Evolutionary conservation across 2,888 invertebrate genomes (phyloP).

Genomic region (Masnerella sp.): DNA sequence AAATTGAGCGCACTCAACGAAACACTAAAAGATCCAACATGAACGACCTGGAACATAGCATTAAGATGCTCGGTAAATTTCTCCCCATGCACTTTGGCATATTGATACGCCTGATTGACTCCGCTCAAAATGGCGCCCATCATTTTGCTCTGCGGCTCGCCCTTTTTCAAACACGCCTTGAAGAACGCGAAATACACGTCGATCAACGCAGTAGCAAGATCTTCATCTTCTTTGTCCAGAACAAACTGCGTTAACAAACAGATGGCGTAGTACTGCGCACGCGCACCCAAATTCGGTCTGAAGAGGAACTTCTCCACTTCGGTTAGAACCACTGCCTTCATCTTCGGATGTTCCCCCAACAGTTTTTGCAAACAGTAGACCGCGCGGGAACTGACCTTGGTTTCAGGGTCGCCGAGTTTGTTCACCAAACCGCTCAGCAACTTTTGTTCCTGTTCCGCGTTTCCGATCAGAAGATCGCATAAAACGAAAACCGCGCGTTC

Average conservation of each 20-base stretch:
- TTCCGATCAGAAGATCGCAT: slow-evolving; percentile 86
- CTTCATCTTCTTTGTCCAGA: slow-evolving; percentile 84
- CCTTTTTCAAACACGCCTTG: slow-evolving; percentile 92
- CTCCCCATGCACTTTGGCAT: slow-evolving; percentile 83
- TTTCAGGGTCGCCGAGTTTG: slow-evolving; percentile 95
- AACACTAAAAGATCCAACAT: slow-evolving; percentile 87
- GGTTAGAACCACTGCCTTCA: slow-evolving; percentile 91
- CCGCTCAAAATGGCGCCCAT: slow-evolving; percentile 91
- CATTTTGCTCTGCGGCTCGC: slow-evolving; percentile 89
- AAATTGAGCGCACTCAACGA: slow-evolving; percentile 81
- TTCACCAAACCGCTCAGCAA: slow-evolving; percentile 91
- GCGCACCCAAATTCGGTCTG: slow-evolving; percentile 88
- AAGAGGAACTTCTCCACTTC: slow-evolving; percentile 96
- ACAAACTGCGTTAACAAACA: slow-evolving; percentile 94
- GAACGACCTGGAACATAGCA: slow-evolving; percentile 89
- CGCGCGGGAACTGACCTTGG: slow-evolving; percentile 92
- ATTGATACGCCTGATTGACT: slow-evolving; percentile 91
- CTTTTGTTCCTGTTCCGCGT: slow-evolving; percentile 91
- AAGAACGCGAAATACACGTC: slow-evolving; percentile 97
- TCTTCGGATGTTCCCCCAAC: slow-evolving; percentile 90
- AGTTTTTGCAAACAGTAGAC: slow-evolving; percentile 91
- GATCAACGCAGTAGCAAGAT: slow-evolving; percentile 90
- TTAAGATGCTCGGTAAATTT: slow-evolving; percentile 83
- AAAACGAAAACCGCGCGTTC: slow-evolving; percentile 88
- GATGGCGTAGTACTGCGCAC: slow-evolving; percentile 95